Percentiles rank a stretch among this genome's conserved stretches.
Evolutionary conservation across 2,113 vertebrate genomes (phyloP).

Genomic region (Burhinus bistriatus): DNA sequence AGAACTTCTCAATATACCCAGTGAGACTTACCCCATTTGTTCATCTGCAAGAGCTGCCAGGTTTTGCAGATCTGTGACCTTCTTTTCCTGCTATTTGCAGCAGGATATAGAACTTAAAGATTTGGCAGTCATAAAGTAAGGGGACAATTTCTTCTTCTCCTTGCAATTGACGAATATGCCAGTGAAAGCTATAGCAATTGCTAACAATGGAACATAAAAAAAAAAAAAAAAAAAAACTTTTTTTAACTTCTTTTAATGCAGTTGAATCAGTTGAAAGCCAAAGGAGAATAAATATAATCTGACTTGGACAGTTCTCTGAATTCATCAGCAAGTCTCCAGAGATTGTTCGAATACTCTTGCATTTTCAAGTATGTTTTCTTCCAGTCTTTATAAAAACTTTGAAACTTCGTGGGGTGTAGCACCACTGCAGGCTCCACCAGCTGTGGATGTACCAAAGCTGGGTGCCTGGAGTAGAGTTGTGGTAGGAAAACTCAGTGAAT

Average conservation of each 20-base stretch:
- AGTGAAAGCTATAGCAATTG: not conserved
- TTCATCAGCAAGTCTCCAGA: not conserved
- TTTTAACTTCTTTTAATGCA: not conserved
- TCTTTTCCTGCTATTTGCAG: not conserved
- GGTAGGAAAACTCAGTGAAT: not conserved
- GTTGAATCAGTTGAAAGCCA: not conserved
- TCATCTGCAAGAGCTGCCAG: not conserved
- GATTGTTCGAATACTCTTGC: not conserved
- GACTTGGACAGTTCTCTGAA: not conserved
- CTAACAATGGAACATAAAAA: not conserved
- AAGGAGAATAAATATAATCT: not conserved
- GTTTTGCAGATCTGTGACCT: not conserved
- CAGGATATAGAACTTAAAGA: not conserved
- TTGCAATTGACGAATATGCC: not conserved
- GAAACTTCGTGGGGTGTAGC: not conserved
- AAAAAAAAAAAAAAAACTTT: not conserved
- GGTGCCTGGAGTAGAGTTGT: not conserved
- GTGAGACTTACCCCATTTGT: not conserved
- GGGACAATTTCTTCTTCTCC: not conserved
- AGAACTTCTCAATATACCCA: not conserved
- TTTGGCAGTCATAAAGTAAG: not conserved
- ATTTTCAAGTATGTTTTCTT: not conserved
- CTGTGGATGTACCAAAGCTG: not conserved
- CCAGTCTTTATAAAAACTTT: not conserved
- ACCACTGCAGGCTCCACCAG: not conserved